Evolutionary conservation across 2,888 invertebrate species (phyloP), one percentile per base, ranked within the genome.

Genomic region (Dasypolia templi): DNA sequence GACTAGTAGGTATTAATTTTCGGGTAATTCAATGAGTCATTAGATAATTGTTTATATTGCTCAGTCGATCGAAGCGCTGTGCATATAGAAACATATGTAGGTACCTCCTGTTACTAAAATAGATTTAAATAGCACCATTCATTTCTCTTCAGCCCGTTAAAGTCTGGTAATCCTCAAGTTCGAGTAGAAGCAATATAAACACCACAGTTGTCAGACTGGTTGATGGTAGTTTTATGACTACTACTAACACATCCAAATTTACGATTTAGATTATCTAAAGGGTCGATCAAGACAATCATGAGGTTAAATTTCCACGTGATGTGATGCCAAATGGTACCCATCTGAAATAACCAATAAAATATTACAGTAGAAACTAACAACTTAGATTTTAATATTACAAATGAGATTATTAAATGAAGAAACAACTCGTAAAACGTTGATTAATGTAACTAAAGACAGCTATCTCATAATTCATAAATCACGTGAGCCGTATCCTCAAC

Each of bases 31-130:
- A 32, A 63, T 77, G 77, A 81, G 69, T 81, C 81, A 77, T 81
- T 77, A 81, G 55, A 55, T 26, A 81, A 81, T 81, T 81, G 81
- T 81, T 73, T 81, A 81, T 65, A 72, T 81, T 73, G 55, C 55
- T 67, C 62, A 72, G 65, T 72, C 66, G 56, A 68, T 61, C 44
- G 59, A 77, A 63, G 49, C 44, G 56, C 35, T 69, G 32, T 35
- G 32, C 29, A 63, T 53, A 62, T 51, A 62, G 39, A 63, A 51
- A 66, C 56, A 26, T 63, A 69, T 32, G 19, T 69, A 62, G 32
- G 19, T 69, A 62, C 44, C 19, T 39, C 69, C 49, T 32, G 62
- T 58, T 63, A 63, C 76, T 46, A 32, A 78, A 78, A 78, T 72
- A 72, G 29, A 61, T 71, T 78, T 65, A 58, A 69, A 63, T 69